Evolutionary conservation across 2,888 invertebrate genomes (phyloP).

Genomic region (Crossocerus cetratus): DNA sequence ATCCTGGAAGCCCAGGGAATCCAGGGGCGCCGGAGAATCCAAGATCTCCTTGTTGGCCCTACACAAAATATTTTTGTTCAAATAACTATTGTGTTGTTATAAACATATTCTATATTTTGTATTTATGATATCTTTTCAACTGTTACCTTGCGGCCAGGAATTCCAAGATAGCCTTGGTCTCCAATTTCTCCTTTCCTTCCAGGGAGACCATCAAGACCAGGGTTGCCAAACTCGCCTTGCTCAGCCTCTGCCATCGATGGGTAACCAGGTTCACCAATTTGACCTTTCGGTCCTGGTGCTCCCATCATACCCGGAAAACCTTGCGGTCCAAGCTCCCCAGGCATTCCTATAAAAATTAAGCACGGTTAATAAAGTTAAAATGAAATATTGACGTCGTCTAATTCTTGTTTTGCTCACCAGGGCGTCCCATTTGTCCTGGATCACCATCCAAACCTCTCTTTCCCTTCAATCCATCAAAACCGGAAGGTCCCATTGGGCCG

Average conservation of each 20-base stretch:
- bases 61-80: constrained; percentile 16
- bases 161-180: constrained; percentile 77
- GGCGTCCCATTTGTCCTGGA: constrained; percentile 78
- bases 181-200: constrained; percentile 80
- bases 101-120: background rate
- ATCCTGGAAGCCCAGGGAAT: constrained; percentile 79
- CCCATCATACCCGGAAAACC: constrained; percentile 80
- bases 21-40: constrained; percentile 78
- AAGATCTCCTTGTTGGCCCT: constrained; percentile 73
- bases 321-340: constrained; percentile 72
- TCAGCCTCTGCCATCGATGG: constrained; percentile 68
- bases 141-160: constrained; percentile 68
- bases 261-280: constrained; percentile 78
- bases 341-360: constrained; percentile 64
- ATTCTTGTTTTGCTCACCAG: constrained; percentile 69
- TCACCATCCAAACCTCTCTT: constrained; percentile 75
- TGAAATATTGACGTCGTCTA: too few relatives aligned
- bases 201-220: constrained; percentile 78
- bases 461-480: constrained; percentile 75
- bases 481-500: constrained; percentile 75
- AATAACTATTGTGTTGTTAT: background rate
- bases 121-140: background rate
- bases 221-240: constrained; percentile 79
- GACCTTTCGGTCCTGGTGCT: constrained; percentile 79
- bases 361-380: background rate